These are phyloP conservation scores for Alces alces DNA, from an alignment of 2,113 vertebrate genomes.

Conservation along the genomic window DNA sequence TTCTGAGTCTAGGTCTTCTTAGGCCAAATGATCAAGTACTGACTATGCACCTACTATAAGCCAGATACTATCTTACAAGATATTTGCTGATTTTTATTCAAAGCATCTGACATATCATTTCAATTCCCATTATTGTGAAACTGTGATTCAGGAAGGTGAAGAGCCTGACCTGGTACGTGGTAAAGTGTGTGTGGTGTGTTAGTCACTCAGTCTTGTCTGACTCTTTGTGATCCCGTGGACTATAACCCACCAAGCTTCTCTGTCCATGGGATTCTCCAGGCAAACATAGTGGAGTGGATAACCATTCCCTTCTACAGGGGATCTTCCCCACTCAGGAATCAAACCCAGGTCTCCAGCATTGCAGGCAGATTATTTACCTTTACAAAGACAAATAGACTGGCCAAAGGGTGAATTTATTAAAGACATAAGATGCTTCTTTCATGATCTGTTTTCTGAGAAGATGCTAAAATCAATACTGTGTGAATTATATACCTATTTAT, in stretches of 20 bases:
- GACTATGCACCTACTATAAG: not conserved
- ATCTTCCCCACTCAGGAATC: not conserved
- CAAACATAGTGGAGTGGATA: not conserved
- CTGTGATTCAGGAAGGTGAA: not conserved
- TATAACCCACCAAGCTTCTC: not conserved
- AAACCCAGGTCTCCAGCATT: not conserved
- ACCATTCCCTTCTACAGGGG: not conserved
- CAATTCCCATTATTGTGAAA: not conserved
- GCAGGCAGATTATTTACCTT: not conserved
- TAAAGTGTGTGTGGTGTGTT: not conserved
- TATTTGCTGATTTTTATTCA: not conserved
- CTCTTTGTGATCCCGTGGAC: not conserved
- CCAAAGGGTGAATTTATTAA: slow-evolving; percentile 8
- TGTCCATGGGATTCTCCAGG: not conserved
- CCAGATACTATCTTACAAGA: not conserved
- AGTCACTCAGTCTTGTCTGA: not conserved
- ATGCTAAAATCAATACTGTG: not conserved
- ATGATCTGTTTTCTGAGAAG: not conserved
- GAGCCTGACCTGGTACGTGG: not conserved
- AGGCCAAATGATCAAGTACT: not conserved
- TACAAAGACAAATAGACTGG: not conserved
- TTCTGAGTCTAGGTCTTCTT: not conserved
- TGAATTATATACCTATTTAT: not conserved
- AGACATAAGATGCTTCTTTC: not conserved
- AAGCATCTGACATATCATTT: not conserved